phyloP scores from a whole-genome alignment of 2,797 vertebrate genomes.

The Bovichtus diacanthus region DNA sequence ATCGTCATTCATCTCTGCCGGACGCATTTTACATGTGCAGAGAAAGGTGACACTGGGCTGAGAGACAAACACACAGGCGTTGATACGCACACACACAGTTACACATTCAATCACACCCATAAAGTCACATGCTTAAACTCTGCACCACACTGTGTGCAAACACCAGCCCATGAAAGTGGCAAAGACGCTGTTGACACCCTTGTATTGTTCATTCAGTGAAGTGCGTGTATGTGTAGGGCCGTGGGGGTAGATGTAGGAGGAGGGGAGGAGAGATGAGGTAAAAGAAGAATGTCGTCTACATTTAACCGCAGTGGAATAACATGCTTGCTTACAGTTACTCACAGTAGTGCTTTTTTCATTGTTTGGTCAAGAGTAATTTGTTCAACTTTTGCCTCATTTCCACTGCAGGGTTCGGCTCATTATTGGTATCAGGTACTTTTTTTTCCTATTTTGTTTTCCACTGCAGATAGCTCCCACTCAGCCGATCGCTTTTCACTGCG shows the following conservation, averaged over 20 bases:
- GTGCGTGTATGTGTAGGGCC: slow-evolving; percentile 5
- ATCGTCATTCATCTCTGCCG: slow-evolving; percentile 64
- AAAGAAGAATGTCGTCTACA: slow-evolving; percentile 2
- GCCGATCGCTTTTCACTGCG: no score
- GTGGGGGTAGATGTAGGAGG: background rate
- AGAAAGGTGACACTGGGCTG: slow-evolving; percentile 34
- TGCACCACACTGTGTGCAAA: background rate
- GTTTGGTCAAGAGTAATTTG: background rate
- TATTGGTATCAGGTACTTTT: no score
- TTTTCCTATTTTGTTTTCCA: no score
- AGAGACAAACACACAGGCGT: slow-evolving; percentile 33
- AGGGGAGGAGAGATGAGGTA: slow-evolving; percentile 3
- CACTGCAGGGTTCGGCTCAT: no score
- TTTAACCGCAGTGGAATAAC: background rate
- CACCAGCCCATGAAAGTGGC: slow-evolving; percentile 14
- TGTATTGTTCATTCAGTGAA: slow-evolving; percentile 20
- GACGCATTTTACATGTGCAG: slow-evolving; percentile 55
- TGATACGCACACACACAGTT: background rate
- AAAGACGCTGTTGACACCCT: slow-evolving; percentile 11
- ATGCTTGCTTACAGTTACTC: background rate
- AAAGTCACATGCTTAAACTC: slow-evolving; percentile 6
- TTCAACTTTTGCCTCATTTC: background rate
- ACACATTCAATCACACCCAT: slow-evolving; percentile 9
- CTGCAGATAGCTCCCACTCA: no score
- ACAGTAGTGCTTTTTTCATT: background rate